phyloP scores from a whole-genome alignment of 2,797 vertebrate genomes.

The Leptatherina wallacei region DNA sequence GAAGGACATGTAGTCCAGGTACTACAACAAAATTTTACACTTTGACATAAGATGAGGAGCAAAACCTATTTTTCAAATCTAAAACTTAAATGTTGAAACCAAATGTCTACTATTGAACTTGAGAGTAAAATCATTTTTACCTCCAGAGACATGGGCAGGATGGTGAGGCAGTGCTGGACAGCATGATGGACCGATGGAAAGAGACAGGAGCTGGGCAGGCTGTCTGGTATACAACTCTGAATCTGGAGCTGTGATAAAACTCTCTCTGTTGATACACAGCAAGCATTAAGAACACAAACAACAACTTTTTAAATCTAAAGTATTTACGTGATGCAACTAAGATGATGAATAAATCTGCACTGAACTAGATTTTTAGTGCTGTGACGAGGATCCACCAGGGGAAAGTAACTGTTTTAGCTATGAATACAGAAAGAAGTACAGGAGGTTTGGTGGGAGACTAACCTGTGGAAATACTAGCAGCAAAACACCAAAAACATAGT shows the following conservation, averaged over 20 bases:
- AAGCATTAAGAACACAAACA: background rate
- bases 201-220: conserved; percentile 80
- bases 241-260: conserved; percentile 82
- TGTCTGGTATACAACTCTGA: conserved; percentile 80
- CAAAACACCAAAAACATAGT: background rate
- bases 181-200: conserved; percentile 86
- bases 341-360: background rate
- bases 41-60: background rate
- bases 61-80: background rate
- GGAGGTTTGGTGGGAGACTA: conserved; percentile 19
- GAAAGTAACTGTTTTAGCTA: background rate
- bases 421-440: background rate
- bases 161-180: conserved; percentile 55
- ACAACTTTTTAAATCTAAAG: background rate
- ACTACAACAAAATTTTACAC: background rate
- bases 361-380: background rate
- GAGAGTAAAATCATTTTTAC: conserved; percentile 4
- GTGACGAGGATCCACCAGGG: background rate
- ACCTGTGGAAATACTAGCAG: conserved; percentile 13
- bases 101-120: background rate
- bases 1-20: background rate
- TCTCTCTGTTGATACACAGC: conserved; percentile 41
- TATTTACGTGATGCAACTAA: background rate
- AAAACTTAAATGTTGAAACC: background rate
- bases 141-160: conserved; percentile 30